These are phyloP conservation scores for Nowickia ferox DNA, from an alignment of 2,888 invertebrate genomes.

Conservation along the genomic window DNA sequence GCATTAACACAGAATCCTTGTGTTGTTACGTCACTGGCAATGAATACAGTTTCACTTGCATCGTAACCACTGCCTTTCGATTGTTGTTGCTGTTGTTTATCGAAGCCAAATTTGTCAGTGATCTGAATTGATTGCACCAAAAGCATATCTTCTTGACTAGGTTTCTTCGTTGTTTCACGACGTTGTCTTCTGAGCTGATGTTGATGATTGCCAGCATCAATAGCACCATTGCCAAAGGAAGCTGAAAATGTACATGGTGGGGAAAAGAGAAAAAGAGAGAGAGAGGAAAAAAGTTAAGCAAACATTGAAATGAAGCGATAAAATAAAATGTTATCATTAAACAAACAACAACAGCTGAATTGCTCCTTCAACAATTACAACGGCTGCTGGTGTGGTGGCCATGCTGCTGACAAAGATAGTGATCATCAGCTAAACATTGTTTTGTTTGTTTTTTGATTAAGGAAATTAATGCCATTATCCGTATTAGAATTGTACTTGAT, in stretches of 20 bases:
- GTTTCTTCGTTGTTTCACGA: slow-evolving; percentile 80
- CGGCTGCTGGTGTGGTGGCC: slow-evolving; percentile 37
- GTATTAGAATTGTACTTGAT: slow-evolving; percentile 41
- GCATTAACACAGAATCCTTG: slow-evolving; percentile 83
- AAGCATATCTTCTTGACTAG: slow-evolving; percentile 90
- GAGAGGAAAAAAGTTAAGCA: slow-evolving; percentile 51
- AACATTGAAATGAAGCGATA: slow-evolving; percentile 73
- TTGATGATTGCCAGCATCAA: slow-evolving; percentile 60
- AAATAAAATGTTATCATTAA: slow-evolving; percentile 74
- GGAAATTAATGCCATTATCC: slow-evolving; percentile 48
- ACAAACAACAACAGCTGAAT: slow-evolving; percentile 62
- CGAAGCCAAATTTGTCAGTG: slow-evolving; percentile 95
- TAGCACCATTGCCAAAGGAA: slow-evolving; percentile 55
- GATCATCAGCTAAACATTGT: slow-evolving; percentile 50
- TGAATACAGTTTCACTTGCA: slow-evolving; percentile 88
- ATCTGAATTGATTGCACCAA: slow-evolving; percentile 96
- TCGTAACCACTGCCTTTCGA: slow-evolving; percentile 83
- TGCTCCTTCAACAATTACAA: slow-evolving; percentile 59
- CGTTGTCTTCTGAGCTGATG: slow-evolving; percentile 71
- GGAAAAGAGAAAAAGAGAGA: slow-evolving; percentile 42
- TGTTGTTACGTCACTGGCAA: slow-evolving; percentile 85
- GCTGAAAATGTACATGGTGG: slow-evolving; percentile 53
- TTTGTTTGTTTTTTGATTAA: slow-evolving; percentile 58
- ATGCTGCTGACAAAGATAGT: slow-evolving; percentile 58
- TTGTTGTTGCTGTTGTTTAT: slow-evolving; percentile 85